phyloP scores from a whole-genome alignment of 1,140 invertebrate species.

The Stegodyphus dumicola region DNA sequence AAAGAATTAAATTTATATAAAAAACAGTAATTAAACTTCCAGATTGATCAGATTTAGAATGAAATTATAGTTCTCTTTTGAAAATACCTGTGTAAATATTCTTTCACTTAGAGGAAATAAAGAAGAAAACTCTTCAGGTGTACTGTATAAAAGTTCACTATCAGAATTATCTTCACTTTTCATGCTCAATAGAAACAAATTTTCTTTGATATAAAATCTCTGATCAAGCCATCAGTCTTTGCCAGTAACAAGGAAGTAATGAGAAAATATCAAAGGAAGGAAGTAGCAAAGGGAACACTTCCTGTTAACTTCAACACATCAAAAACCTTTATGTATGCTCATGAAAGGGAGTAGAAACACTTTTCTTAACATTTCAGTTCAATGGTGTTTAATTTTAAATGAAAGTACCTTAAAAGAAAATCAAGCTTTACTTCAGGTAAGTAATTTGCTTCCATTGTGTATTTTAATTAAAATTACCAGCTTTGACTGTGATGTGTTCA shows the following conservation, averaged over 20 bases:
- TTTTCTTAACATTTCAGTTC: too few species aligned
- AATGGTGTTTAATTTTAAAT: too few species aligned
- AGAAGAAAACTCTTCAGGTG: neutral
- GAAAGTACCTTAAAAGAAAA: too few species aligned
- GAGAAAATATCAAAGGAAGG: conserved; percentile 30
- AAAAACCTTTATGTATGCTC: too few species aligned
- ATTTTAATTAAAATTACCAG: too few species aligned
- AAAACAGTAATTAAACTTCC: neutral
- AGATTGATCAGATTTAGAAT: too few species aligned
- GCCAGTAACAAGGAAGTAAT: conserved; percentile 38
- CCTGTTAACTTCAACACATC: neutral
- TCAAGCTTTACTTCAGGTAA: too few species aligned
- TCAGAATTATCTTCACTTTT: conserved; percentile 18
- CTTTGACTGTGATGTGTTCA: too few species aligned
- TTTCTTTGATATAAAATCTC: neutral
- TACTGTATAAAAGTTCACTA: neutral
- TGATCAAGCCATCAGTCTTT: neutral
- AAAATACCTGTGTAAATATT: conserved; percentile 14
- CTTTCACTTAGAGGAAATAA: neutral
- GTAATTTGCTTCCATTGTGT: too few species aligned
- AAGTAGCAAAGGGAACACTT: conserved; percentile 25
- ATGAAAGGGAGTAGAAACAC: too few species aligned
- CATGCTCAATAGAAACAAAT: conserved; percentile 3
- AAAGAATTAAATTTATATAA: conserved; percentile 63
- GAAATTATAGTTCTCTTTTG: too few species aligned